These are phyloP conservation scores for Microctonus brassicae DNA, from an alignment of 2,888 invertebrate genomes.

Conservation along the genomic window DNA sequence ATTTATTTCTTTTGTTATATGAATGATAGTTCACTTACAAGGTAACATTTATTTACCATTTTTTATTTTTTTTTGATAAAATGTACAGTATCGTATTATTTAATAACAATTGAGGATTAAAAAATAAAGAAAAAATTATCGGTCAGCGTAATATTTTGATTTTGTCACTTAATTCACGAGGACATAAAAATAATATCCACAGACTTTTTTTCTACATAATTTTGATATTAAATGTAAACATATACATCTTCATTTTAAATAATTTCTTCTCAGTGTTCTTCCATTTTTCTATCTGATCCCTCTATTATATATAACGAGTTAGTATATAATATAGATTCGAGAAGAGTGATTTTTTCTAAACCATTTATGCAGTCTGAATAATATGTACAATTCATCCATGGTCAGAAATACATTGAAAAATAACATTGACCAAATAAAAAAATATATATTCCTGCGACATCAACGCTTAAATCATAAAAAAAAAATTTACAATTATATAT, in stretches of 20 bases:
- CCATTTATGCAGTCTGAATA: constrained; percentile 27
- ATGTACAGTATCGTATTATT: constrained; percentile 48
- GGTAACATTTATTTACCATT: constrained; percentile 38
- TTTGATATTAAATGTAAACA: not conserved
- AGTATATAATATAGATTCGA: not conserved
- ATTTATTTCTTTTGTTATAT: constrained; percentile 34
- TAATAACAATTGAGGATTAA: constrained; percentile 46
- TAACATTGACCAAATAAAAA: constrained; percentile 35
- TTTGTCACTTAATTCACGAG: constrained; percentile 26
- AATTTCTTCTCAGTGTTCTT: not conserved
- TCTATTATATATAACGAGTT: not conserved
- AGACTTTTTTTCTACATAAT: not conserved
- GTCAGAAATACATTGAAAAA: constrained; percentile 16
- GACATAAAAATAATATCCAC: not conserved
- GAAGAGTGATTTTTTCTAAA: not conserved
- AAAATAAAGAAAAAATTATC: constrained; percentile 26
- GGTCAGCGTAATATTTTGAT: constrained; percentile 21
- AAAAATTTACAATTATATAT: constrained; percentile 12
- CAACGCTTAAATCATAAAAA: constrained; percentile 34
- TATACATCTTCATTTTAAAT: not conserved
- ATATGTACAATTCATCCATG: constrained; percentile 27
- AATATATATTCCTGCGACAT: constrained; percentile 47
- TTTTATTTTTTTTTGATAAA: constrained; percentile 46
- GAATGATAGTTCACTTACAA: constrained; percentile 43
- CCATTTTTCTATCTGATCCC: not conserved